Conservation (phyloP, 2,888 invertebrate species). For the Leucania comma region DNA sequence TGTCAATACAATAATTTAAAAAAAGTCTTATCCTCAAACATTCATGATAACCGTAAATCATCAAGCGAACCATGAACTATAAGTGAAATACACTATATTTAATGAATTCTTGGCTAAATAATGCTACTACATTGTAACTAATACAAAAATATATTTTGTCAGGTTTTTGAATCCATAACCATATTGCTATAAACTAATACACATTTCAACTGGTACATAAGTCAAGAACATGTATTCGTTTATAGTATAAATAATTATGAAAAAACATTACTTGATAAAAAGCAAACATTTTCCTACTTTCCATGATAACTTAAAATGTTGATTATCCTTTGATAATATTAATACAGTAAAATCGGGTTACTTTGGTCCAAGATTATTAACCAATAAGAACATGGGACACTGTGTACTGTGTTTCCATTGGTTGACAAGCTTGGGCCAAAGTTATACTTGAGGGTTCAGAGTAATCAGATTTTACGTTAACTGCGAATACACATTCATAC, state of each 20-base stretch:
- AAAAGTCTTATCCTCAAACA: conserved; percentile 24
- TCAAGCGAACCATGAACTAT: conserved; percentile 47
- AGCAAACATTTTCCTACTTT: conserved; percentile 12
- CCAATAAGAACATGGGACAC: too few relatives aligned
- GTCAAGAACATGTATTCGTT: not conserved
- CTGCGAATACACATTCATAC: conserved; percentile 5
- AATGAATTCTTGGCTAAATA: conserved; percentile 8
- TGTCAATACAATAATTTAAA: conserved; percentile 38
- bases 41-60: conserved; percentile 12
- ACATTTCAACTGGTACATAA: conserved; percentile 18
- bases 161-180: not conserved
- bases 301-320: conserved; percentile 10
- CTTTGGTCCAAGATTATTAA: too few relatives aligned
- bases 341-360: not conserved
- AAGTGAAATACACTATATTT: conserved; percentile 6
- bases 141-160: conserved; percentile 33
- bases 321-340: conserved; percentile 13
- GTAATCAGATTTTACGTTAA: not conserved
- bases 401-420: too few relatives aligned
- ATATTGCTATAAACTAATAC: not conserved
- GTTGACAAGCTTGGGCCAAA: too few relatives aligned
- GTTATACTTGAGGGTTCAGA: not conserved
- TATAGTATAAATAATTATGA: conserved; percentile 17
- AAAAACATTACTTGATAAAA: conserved; percentile 31
- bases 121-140: conserved; percentile 1